Evolutionary conservation across 1,140 invertebrate species (phyloP).

Genomic region (Sinella curviseta): DNA sequence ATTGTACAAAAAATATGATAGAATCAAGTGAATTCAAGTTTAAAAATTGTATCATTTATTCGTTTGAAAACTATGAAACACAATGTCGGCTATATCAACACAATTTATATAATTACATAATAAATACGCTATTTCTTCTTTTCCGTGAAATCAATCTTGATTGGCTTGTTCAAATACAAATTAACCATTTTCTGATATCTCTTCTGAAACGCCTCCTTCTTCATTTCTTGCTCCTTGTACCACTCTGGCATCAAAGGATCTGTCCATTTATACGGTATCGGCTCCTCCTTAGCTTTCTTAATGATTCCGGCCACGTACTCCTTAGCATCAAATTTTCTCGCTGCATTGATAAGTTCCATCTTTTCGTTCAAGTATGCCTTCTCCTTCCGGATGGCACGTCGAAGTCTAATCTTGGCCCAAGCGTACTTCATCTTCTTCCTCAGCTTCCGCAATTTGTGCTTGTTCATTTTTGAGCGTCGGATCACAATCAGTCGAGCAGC

Average conservation of each 20-base stretch:
- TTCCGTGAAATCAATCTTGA: slow-evolving; percentile 15
- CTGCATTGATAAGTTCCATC: slow-evolving; percentile 67
- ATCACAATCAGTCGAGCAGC: slow-evolving; percentile 75
- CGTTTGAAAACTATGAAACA: neutral
- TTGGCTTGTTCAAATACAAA: slow-evolving; percentile 29
- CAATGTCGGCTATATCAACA: too few species aligned
- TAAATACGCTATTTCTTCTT: neutral
- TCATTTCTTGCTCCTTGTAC: slow-evolving; percentile 61
- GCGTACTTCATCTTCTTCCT: slow-evolving; percentile 74
- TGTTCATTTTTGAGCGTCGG: slow-evolving; percentile 79
- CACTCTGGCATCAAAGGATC: slow-evolving; percentile 67
- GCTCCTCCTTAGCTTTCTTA: slow-evolving; percentile 63
- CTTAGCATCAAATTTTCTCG: slow-evolving; percentile 73
- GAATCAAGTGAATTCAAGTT: too few species aligned
- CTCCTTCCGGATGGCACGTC: slow-evolving; percentile 70
- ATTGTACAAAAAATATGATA: neutral
- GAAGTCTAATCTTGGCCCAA: slow-evolving; percentile 68
- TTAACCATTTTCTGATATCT: slow-evolving; percentile 31
- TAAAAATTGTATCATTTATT: neutral
- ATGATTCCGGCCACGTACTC: slow-evolving; percentile 68
- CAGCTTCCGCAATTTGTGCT: slow-evolving; percentile 77
- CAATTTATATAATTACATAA: too few species aligned
- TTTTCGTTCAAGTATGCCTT: slow-evolving; percentile 72
- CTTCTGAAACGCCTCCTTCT: slow-evolving; percentile 23
- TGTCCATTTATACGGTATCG: slow-evolving; percentile 64